phyloP scores from a whole-genome alignment of 2,888 invertebrate genomes.

The Torymus auratus region DNA sequence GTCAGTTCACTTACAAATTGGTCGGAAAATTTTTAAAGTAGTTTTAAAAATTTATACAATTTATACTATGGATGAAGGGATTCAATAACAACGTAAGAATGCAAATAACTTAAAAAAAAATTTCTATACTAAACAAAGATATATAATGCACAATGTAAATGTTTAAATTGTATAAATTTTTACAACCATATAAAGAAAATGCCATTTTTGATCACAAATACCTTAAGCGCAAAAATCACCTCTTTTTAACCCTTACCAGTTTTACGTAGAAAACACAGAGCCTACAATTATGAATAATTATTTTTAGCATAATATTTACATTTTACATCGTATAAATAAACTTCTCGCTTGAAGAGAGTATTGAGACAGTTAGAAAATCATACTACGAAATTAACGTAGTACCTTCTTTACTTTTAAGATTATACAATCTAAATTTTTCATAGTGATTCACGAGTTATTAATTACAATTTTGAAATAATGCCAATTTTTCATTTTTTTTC shows the following conservation, averaged over 20 bases:
- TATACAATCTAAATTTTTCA: constrained; percentile 40
- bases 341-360: constrained; percentile 42
- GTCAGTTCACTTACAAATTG: constrained; percentile 44
- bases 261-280: constrained; percentile 46
- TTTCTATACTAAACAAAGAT: neutral
- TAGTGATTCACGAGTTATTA: constrained; percentile 24
- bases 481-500: too few species aligned
- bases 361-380: constrained; percentile 49
- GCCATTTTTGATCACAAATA: constrained; percentile 42
- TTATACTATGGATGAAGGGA: neutral
- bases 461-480: neutral
- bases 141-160: neutral
- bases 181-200: constrained; percentile 39
- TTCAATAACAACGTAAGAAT: neutral
- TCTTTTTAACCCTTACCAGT: constrained; percentile 38
- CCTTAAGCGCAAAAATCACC: constrained; percentile 40
- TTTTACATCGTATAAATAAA: constrained; percentile 50
- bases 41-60: constrained; percentile 42
- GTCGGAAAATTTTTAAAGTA: constrained; percentile 19
- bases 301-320: constrained; percentile 45
- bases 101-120: neutral
- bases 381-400: constrained; percentile 31
- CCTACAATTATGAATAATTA: constrained; percentile 42
- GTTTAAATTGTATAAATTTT: constrained; percentile 35
- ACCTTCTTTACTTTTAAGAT: constrained; percentile 22